Percentiles rank a stretch among this genome's conserved stretches.
Evolutionary conservation across 1,140 invertebrate genomes (phyloP).

Genomic region (Platorchestia sp.): DNA sequence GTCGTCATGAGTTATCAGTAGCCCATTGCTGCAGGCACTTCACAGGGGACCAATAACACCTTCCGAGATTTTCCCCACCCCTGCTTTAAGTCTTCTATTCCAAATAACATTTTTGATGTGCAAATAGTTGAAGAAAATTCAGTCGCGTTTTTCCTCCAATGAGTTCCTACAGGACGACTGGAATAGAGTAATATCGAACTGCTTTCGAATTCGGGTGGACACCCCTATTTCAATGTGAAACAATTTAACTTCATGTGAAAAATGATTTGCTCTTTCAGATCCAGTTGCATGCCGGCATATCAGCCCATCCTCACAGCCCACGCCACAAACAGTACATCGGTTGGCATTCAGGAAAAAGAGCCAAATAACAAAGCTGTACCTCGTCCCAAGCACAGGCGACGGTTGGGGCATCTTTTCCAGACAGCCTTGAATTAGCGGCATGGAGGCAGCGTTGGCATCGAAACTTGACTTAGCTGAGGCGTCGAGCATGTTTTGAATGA

Average conservation of each 20-base stretch:
- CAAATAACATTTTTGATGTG: not conserved
- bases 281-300: no score
- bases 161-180: not conserved
- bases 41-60: not conserved
- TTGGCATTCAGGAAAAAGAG: not conserved
- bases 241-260: not conserved
- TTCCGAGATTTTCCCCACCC: not conserved
- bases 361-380: not conserved
- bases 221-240: not conserved
- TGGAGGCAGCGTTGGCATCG: not conserved
- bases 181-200: not conserved
- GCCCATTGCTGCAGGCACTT: not conserved
- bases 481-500: not conserved
- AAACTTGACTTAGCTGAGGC: not conserved
- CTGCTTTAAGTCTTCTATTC: not conserved
- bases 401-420: not conserved
- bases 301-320: no score
- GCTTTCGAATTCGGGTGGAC: not conserved
- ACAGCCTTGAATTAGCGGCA: not conserved
- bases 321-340: not conserved
- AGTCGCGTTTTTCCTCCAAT: not conserved
- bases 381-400: not conserved
- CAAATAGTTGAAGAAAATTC: not conserved
- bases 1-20: not conserved
- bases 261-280: not conserved